These are phyloP conservation scores for Sorex araneus DNA, from an alignment of 2,113 vertebrate species.

Conservation along the genomic window DNA sequence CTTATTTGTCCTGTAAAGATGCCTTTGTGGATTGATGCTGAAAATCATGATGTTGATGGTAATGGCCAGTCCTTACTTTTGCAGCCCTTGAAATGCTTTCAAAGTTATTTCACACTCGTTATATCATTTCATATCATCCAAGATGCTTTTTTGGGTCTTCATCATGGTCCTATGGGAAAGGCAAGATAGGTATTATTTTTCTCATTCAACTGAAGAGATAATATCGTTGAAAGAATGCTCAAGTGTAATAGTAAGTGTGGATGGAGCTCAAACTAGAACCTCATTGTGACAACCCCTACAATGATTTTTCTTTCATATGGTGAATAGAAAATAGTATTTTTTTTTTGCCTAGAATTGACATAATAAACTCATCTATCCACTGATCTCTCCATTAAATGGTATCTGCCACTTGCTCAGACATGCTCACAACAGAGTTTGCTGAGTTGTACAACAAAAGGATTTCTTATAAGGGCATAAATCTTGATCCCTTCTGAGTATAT, in stretches of 20 bases:
- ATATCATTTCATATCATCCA: conserved; percentile 28
- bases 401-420: neutral
- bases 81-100: conserved; percentile 50
- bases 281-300: too few relatives aligned
- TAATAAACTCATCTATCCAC: neutral
- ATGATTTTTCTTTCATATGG: neutral
- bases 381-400: neutral
- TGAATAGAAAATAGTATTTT: neutral
- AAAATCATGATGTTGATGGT: conserved; percentile 26
- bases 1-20: conserved; percentile 53
- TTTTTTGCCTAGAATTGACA: neutral
- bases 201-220: conserved; percentile 20
- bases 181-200: conserved; percentile 14
- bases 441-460: neutral
- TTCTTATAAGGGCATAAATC: neutral
- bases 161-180: neutral
- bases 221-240: neutral
- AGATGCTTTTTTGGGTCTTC: conserved; percentile 36
- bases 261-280: neutral
- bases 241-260: neutral
- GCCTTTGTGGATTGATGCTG: conserved; percentile 22
- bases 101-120: conserved; percentile 34
- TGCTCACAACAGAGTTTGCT: neutral
- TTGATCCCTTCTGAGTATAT: neutral
- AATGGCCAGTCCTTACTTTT: conserved; percentile 40